Conservation (phyloP, 2,113 vertebrate genomes). For the Oenanthe oenanthe region DNA sequence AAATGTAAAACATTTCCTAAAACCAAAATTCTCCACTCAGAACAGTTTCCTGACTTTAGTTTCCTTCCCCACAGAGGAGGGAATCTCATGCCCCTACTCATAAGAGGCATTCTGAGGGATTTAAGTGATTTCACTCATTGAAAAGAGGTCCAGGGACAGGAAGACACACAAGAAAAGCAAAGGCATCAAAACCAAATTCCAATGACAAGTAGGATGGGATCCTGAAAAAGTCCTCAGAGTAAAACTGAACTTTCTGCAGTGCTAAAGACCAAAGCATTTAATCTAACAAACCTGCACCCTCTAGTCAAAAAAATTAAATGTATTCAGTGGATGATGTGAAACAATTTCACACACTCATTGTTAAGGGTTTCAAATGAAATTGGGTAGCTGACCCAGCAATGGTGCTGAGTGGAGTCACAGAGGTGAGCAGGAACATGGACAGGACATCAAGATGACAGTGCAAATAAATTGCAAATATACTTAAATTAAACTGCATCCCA, state of each 20-base stretch:
- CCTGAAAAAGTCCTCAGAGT: neutral
- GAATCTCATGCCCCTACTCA: neutral
- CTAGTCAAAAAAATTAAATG: neutral
- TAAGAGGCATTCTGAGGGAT: too few species aligned
- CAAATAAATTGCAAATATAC: constrained; percentile 3
- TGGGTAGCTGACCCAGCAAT: neutral
- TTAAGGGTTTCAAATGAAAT: neutral
- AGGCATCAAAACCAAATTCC: neutral
- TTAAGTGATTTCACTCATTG: neutral
- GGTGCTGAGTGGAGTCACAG: neutral
- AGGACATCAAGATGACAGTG: neutral
- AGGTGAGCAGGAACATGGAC: neutral
- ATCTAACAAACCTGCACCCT: neutral
- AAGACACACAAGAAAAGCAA: neutral
- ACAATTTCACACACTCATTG: neutral
- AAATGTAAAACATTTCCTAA: neutral
- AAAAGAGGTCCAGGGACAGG: neutral
- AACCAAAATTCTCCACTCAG: neutral
- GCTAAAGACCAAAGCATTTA: neutral
- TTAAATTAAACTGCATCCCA: neutral
- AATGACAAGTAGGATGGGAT: neutral
- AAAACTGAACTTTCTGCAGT: neutral
- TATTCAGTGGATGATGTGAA: neutral
- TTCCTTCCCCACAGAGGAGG: neutral
- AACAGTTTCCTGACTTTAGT: neutral